Evolutionary conservation across 2,888 invertebrate genomes (phyloP), one percentile per base, ranked within the genome.

Genomic region (Acanthosepion esculentum): DNA sequence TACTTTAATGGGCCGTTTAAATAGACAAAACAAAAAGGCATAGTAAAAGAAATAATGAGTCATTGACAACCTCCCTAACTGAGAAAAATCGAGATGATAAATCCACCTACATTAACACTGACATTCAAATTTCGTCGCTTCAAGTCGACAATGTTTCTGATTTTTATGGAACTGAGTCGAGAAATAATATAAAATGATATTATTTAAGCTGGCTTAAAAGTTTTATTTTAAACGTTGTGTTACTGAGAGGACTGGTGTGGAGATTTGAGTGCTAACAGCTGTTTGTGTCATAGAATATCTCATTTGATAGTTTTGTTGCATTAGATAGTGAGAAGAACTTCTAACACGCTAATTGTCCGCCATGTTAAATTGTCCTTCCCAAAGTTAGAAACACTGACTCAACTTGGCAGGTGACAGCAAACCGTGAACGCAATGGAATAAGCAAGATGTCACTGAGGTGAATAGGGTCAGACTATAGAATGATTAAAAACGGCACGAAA

Each of bases 211-310:
- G n/a, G 78, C 78, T 78, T 78, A 78, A 78, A 78, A 78, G 78
- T 78, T 78, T 78, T 78, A 78, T 78, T 78, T 78, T 78, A 78
- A 78, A 33, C 78, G 78, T n/a, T 78, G n/a, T 33, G 78, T 18
- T 78, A 78, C 78, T 33, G 78, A 78, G n/a, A 78, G 78, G 78
- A 78, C 78, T 78, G 78, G 78, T 78, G 78, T 78, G 78, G 78
- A n/a, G n/a, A 78, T n/a, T 78, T 78, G 78, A 78, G 78, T 78
- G 78, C 78, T 78, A 78, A 78, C 78, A 78, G 78, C 78, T 78
- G 78, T 78, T n/a, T 33, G 78, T 15, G 78, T 78, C 78, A 78
- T 78, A 33, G 78, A 78, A 78, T 78, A 78, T 78, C 78, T 78
- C 78, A 78, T 78, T 78, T 78, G n/a, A 78, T 78, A 78, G 78